A percentile compares a stretch with the other conserved stretches of the same genome.
Conservation (phyloP, 2,113 vertebrate genomes). For the Psammodynastes pulverulentus region DNA sequence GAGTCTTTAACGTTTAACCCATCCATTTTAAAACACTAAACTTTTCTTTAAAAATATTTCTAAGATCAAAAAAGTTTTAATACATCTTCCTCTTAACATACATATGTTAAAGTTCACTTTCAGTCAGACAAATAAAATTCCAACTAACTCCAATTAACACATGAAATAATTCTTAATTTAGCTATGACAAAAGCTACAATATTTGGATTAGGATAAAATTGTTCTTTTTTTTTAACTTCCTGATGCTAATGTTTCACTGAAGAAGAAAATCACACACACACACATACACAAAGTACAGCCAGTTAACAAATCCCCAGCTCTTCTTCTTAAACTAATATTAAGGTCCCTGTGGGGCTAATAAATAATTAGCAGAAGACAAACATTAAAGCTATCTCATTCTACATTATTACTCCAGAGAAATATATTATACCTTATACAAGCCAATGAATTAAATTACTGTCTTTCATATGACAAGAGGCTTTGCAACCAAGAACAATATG, state of each 20-base stretch:
- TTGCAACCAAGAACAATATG: background rate
- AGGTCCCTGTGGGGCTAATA: background rate
- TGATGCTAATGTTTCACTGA: background rate
- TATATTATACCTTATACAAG: background rate
- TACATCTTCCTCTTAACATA: background rate
- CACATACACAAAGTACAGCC: background rate
- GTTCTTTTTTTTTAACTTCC: background rate
- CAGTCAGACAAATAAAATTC: background rate
- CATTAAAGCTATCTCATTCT: background rate
- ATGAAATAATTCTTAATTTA: background rate
- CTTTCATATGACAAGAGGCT: background rate
- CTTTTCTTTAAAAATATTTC: background rate
- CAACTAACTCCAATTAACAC: background rate
- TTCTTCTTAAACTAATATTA: background rate
- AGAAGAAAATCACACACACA: too few species aligned
- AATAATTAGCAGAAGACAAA: background rate
- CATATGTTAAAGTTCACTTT: background rate
- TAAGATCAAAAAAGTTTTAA: background rate
- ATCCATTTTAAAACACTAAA: background rate
- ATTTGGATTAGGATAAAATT: background rate
- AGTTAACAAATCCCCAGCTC: background rate
- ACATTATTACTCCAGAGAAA: background rate
- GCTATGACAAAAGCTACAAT: background rate
- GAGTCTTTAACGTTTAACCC: background rate
- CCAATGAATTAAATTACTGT: background rate